Conservation (phyloP, 2,113 vertebrate genomes). For the Aptenodytes forsteri region DNA sequence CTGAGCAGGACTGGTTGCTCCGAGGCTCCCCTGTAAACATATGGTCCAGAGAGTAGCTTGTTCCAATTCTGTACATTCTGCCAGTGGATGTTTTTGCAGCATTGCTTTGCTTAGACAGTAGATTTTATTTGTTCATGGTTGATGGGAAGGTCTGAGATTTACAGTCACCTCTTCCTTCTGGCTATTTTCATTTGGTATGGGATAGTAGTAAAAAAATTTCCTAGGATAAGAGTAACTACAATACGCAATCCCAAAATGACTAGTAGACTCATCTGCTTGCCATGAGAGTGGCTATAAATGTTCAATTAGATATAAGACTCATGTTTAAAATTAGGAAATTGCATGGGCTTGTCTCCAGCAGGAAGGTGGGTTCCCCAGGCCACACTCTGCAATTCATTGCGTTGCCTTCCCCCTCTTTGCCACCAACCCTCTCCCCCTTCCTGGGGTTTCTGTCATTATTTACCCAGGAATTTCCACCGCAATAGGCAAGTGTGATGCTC, state of each 20-base stretch:
- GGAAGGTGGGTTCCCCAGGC: not conserved
- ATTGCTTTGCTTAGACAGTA: not conserved
- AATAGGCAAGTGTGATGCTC: not conserved
- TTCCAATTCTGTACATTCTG: not conserved
- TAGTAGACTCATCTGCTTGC: not conserved
- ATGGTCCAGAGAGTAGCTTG: not conserved
- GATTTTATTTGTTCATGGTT: not conserved
- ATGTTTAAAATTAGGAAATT: not conserved
- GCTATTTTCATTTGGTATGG: not conserved
- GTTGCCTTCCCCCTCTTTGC: not conserved
- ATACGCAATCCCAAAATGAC: not conserved
- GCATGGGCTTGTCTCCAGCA: not conserved
- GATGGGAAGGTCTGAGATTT: not conserved
- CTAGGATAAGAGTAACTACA: not conserved
- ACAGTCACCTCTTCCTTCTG: not conserved
- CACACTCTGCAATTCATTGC: not conserved
- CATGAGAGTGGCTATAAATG: not conserved
- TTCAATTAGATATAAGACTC: not conserved
- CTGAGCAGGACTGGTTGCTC: not conserved
- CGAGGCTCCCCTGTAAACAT: not conserved
- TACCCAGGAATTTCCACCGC: fast-evolving
- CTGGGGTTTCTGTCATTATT: not conserved
- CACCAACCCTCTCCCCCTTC: not conserved
- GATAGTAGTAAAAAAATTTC: not conserved
- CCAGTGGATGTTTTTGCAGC: not conserved